These are phyloP conservation scores for Stichopus horrens DNA, from an alignment of 53 echinoderm and acorn worm species.

Conservation along the genomic window DNA sequence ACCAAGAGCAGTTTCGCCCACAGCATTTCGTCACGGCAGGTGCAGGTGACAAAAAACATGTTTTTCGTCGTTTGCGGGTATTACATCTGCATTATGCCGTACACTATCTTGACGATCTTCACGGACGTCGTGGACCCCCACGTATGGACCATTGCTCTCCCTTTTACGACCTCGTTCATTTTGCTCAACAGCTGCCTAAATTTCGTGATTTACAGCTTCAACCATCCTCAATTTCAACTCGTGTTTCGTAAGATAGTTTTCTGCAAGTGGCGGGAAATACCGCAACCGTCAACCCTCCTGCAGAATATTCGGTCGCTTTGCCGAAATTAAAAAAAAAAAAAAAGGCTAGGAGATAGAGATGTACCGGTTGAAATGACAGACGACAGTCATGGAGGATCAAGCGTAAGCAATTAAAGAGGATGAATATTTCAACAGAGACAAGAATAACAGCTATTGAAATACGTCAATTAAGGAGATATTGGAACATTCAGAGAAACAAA, in stretches of 20 bases:
- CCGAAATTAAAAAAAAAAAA: not conserved
- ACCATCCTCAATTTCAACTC: slow-evolving; percentile 41
- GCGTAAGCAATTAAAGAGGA: too few relatives aligned
- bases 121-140: not conserved
- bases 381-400: too few relatives aligned
- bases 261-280: slow-evolving; percentile 13
- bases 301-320: slow-evolving; percentile 11
- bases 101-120: slow-evolving; percentile 9
- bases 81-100: slow-evolving; percentile 36
- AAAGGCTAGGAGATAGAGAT: too few relatives aligned
- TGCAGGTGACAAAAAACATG: slow-evolving; percentile 46
- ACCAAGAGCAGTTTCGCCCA: not conserved
- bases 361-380: too few relatives aligned
- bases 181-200: slow-evolving; percentile 40
- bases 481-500: too few relatives aligned
- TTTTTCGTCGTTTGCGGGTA: slow-evolving; percentile 46
- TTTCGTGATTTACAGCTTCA: slow-evolving; percentile 36
- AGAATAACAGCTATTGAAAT: too few relatives aligned
- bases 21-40: slow-evolving; percentile 38
- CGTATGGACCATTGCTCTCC: not conserved
- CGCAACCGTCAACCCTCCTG: slow-evolving; percentile 20
- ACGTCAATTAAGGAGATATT: too few relatives aligned
- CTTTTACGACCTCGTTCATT: slow-evolving; percentile 32
- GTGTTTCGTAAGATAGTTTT: slow-evolving; percentile 13
- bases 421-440: too few relatives aligned